These are phyloP conservation scores for Pseudochirops corinnae DNA, from an alignment of 2,797 vertebrate genomes.

Conservation along the genomic window DNA sequence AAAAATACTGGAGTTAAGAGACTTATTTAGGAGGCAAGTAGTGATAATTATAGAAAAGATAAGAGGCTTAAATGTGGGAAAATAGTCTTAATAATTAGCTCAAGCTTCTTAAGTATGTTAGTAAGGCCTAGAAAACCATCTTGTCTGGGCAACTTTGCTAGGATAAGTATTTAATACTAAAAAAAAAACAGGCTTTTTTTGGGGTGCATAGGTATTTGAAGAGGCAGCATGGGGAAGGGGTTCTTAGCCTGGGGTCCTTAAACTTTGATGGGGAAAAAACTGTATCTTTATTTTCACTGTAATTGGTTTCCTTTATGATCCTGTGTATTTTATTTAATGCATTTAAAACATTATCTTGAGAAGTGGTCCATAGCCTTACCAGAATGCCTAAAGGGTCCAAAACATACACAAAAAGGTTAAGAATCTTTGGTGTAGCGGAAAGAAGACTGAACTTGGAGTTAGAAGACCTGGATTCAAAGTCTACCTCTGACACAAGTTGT, in stretches of 20 bases:
- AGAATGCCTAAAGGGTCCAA: neutral
- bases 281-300: neutral
- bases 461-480: neutral
- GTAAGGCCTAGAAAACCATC: neutral
- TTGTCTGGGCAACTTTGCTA: neutral
- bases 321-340: neutral
- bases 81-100: neutral
- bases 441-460: neutral
- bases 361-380: neutral
- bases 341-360: neutral
- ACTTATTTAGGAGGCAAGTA: neutral
- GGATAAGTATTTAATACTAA: neutral
- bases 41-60: neutral
- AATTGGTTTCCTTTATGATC: neutral
- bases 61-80: constrained; percentile 30
- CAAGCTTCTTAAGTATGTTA: neutral
- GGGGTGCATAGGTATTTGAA: neutral
- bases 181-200: neutral
- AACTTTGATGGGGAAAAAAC: neutral
- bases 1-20: neutral
- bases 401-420: neutral
- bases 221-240: neutral
- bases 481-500: neutral
- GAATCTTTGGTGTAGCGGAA: neutral
- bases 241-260: neutral